Base-by-base conservation (phyloP, 2,113 vertebrate species). In the Hylia prasina region DNA sequence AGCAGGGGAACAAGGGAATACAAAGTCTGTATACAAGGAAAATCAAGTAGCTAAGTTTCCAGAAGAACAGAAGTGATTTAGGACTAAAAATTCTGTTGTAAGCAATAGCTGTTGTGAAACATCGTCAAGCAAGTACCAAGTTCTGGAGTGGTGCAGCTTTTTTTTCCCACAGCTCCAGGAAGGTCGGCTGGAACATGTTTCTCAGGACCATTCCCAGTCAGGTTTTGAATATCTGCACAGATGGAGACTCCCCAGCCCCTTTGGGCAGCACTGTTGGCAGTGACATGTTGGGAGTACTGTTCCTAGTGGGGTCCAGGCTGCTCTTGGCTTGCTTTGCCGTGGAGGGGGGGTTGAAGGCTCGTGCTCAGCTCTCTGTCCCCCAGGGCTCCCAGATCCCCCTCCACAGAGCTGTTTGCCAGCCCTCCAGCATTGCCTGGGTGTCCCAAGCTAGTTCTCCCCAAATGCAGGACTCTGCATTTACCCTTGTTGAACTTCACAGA, bases 101-200 rank as follows among this genome's bases (percentile, higher is more conserved):
- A 93, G 23, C 31, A 86, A 9, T 56, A n/a, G 51, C 77, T 66
- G 19, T 75, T 66, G 71, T 24, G 22, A 53, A 75, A 63, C 28
- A 8, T 30, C 13, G 40, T 10, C 19, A 31, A 35, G 31, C 1
- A 0, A 35, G 13, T 68, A 76, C 16, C 24, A 14, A 0, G 68
- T 80, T 76, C 39, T 83, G 72, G 68, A 58, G 44, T 17, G 17
- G 25, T 83, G 23, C 47, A 79, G 31, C 61, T 70, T n/a, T 50
- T 50, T 78, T 54, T 70, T 37, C 30, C 24, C 11, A 5, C 58
- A 70, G 17, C 58, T 60, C n/a, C 16, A 20, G 35, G 53, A 79
- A 42, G 58, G 16, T 78, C 22, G 37, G 4, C 60, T 95, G 54
- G 31, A 78, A 15, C 12, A 66, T 65, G 40, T 47, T 90, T 50